A percentile compares a stretch with the other conserved stretches of the same genome.
phyloP scores from a whole-genome alignment of 1,140 invertebrate species.

The Acromyrmex heyeri region DNA sequence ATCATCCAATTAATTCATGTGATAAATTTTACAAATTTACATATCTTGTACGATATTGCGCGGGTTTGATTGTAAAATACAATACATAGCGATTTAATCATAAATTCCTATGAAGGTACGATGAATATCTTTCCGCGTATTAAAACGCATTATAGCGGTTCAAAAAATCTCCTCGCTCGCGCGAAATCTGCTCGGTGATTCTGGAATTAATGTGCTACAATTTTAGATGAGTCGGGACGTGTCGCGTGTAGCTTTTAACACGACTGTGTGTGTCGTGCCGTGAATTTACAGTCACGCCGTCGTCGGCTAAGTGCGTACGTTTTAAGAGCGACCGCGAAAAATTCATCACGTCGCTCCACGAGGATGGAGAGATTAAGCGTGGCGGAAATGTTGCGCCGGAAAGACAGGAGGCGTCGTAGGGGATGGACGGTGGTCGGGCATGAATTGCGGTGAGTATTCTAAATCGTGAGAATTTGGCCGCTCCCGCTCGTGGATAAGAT shows the following conservation, averaged over 20 bases:
- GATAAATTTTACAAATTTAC: neutral
- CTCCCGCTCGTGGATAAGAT: neutral
- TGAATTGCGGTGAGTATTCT: slow-evolving; percentile 87
- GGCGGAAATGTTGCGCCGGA: slow-evolving; percentile 83
- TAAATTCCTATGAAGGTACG: neutral
- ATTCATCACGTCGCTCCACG: slow-evolving; percentile 22
- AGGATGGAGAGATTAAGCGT: slow-evolving; percentile 83
- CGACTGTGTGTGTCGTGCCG: neutral
- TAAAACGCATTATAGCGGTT: too few relatives aligned
- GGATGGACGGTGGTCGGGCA: slow-evolving; percentile 90
- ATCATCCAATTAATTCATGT: neutral
- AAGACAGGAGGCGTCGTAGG: slow-evolving; percentile 87
- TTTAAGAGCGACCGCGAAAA: neutral
- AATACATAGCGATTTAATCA: neutral
- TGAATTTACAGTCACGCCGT: neutral
- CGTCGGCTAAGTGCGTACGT: neutral
- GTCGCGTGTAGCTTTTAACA: slow-evolving; percentile 7
- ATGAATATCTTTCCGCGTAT: neutral
- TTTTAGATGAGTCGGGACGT: slow-evolving; percentile 34
- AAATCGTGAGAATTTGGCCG: slow-evolving; percentile 56
- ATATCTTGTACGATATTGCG: neutral
- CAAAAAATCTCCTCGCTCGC: neutral
- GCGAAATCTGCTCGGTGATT: neutral
- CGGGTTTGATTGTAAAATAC: neutral
- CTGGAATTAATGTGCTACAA: slow-evolving; percentile 42